A percentile compares a stretch with the other conserved stretches of the same genome.
These are phyloP conservation scores for Trissoscelio sp. DNA, from an alignment of 2,888 invertebrate species.

Conservation along the genomic window DNA sequence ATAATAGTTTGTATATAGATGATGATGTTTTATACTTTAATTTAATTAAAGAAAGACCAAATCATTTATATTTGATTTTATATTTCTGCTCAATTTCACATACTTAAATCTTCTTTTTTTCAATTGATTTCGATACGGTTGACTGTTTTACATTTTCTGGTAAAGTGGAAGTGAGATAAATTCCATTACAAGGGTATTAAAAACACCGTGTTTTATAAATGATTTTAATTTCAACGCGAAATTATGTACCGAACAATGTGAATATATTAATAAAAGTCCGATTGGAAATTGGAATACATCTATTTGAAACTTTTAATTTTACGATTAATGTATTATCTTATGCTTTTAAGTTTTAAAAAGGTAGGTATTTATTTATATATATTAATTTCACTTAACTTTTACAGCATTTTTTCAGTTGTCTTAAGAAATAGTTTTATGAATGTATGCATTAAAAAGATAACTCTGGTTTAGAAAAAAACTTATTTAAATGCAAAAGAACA, in stretches of 20 bases:
- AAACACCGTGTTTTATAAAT: too few relatives aligned
- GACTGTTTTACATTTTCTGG: conserved; percentile 17
- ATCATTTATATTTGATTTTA: conserved; percentile 57
- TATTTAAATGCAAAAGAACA: too few relatives aligned
- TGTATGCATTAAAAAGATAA: too few relatives aligned
- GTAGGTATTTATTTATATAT: too few relatives aligned
- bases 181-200: not conserved
- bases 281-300: conserved; percentile 36
- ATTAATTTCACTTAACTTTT: too few relatives aligned
- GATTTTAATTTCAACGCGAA: conserved; percentile 31
- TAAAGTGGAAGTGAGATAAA: conserved; percentile 27
- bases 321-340: too few relatives aligned
- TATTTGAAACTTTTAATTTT: conserved; percentile 18
- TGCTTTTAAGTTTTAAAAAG: too few relatives aligned
- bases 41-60: conserved; percentile 76
- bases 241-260: conserved; percentile 48
- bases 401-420: too few relatives aligned
- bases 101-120: conserved; percentile 4
- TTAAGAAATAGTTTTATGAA: too few relatives aligned
- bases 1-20: too few relatives aligned
- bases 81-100: conserved; percentile 58
- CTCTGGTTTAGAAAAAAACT: too few relatives aligned
- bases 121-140: conserved; percentile 6
- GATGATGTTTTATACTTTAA: conserved; percentile 80
- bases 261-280: conserved; percentile 47